A percentile compares a stretch with the other conserved stretches of the same genome.
These are phyloP conservation scores for Odontamblyopus lacepedii DNA, from an alignment of 2,797 vertebrate genomes.

Conservation along the genomic window DNA sequence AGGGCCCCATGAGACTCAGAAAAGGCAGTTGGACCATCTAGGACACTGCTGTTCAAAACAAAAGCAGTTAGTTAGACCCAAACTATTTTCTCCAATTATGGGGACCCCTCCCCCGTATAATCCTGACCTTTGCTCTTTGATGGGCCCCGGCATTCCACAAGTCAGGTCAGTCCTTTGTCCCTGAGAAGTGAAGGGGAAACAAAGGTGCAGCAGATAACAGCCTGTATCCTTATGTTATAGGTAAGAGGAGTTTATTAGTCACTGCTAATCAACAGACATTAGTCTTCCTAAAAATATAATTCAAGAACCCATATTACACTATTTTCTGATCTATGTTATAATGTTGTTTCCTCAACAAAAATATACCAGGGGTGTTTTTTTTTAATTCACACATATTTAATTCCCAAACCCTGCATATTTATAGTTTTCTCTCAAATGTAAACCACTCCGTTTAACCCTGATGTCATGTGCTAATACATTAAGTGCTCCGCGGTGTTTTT, in stretches of 20 bases:
- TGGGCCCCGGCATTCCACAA: conserved; percentile 74
- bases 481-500: too few species aligned
- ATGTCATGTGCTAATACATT: too few species aligned
- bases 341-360: too few species aligned
- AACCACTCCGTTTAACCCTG: too few species aligned
- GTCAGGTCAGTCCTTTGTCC: conserved; percentile 74
- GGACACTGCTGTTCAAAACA: conserved; percentile 71
- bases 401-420: too few species aligned
- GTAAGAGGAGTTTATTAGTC: conserved; percentile 1
- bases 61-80: conserved; percentile 68
- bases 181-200: conserved; percentile 64
- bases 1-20: conserved; percentile 35
- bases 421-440: too few species aligned
- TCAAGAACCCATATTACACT: too few species aligned
- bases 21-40: conserved; percentile 54
- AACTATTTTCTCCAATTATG: conserved; percentile 72
- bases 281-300: not conserved
- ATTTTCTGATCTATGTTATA: too few species aligned
- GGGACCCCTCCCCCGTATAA: conserved; percentile 70
- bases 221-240: conserved; percentile 17
- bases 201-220: conserved; percentile 52
- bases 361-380: too few species aligned
- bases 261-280: not conserved
- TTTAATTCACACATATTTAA: too few species aligned
- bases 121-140: conserved; percentile 78